Conservation (phyloP, 2,797 vertebrate genomes). For the Galagoides demidoff region DNA sequence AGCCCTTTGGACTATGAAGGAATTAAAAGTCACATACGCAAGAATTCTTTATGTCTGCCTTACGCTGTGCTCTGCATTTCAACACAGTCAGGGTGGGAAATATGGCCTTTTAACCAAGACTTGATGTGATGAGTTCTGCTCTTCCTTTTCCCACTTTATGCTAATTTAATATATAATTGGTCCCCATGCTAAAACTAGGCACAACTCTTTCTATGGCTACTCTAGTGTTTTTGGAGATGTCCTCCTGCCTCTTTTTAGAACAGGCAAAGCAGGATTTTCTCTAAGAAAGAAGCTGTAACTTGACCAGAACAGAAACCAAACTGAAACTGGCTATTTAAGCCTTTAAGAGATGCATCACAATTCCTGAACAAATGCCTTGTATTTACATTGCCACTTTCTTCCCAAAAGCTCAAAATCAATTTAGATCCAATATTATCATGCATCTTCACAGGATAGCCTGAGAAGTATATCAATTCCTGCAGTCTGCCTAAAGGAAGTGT, state of each 20-base stretch:
- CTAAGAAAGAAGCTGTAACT: background rate
- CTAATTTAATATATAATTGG: background rate
- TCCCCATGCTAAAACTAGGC: background rate
- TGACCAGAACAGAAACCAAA: background rate
- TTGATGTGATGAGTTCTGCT: background rate
- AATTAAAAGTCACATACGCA: background rate
- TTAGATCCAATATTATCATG: rapidly evolving
- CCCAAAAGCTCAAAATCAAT: background rate
- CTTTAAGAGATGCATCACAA: background rate
- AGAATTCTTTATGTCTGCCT: background rate
- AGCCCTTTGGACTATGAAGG: background rate
- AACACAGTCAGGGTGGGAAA: background rate
- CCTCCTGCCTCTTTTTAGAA: slow-evolving; percentile 1
- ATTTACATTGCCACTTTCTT: background rate
- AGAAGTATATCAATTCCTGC: background rate
- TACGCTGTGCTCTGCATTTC: background rate
- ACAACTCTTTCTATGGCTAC: background rate
- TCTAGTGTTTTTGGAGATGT: background rate
- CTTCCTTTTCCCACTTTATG: background rate
- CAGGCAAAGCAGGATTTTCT: slow-evolving; percentile 18
- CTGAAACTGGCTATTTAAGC: background rate
- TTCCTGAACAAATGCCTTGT: background rate
- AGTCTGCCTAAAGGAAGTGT: no score
- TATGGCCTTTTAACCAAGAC: background rate
- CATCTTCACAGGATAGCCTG: background rate